Base-by-base conservation (phyloP, 2,797 vertebrate genomes). In the Cottoperca gobio region DNA sequence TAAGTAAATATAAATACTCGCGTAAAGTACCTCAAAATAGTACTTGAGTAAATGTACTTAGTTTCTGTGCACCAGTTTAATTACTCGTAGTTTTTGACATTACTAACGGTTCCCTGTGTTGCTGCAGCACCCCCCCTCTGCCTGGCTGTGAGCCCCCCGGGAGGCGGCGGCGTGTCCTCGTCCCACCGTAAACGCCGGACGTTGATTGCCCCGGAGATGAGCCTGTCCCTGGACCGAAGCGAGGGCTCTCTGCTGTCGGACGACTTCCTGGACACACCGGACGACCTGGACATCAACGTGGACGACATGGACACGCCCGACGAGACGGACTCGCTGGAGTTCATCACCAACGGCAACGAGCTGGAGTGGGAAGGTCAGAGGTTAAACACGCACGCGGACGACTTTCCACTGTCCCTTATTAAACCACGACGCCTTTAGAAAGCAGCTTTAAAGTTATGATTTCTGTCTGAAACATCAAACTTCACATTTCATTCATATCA, bases 291-390 rank as follows among this genome's bases (percentile, higher is more conserved):
- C 83, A 99, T 99, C 13, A 99, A 99, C 0, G 96, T 99, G 24
- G 98, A 99, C 0, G 98, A 99, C 74, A 97, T 99, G 0, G 98
- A 99, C 62, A 99, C 98, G 0, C 98, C 98, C 0, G 98, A 99
- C 0, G 98, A 99, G 87, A 98, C 97, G 0, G 98, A 99, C 82
- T 99, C 98, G 0, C 94, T 99, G 1, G 97, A 99, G 79, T 99
- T 98, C 82, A 94, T 98, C 81, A 96, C 96, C 0, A 98, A 97
- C 0, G 97, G 97, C 43, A 98, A 98, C 0, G 98, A 99, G 31
- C 87, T 99, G 77, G 98, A 99, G 81, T 99, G 98, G 98, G 98
- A 99, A 94, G 98, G 98, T 99, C 3, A 39, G 85, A 6, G 26
- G 21, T 63, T 21, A 54, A 60, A 8, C 33, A 33, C 6, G 26